These are phyloP conservation scores for Drosophila elegans DNA, from an alignment of 1,140 invertebrate species.

Conservation along the genomic window DNA sequence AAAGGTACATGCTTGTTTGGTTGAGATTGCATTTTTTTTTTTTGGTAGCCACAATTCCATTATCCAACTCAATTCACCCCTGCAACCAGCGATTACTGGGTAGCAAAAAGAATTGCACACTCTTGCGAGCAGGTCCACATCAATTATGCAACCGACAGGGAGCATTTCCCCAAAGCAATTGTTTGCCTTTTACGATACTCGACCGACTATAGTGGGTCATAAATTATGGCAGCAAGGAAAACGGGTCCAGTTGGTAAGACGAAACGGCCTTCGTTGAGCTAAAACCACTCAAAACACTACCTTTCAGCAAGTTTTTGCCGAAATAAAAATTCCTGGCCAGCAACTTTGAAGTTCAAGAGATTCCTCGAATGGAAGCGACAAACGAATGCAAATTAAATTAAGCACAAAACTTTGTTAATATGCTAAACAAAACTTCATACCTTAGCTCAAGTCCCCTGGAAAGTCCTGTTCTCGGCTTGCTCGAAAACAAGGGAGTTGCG, in stretches of 20 bases:
- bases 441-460: background rate
- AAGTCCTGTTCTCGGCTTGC: background rate
- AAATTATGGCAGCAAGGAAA: slow-evolving; percentile 73
- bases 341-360: slow-evolving; percentile 39
- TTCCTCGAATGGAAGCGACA: slow-evolving; percentile 10
- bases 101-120: slow-evolving; percentile 21
- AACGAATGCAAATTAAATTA: slow-evolving; percentile 75
- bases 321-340: slow-evolving; percentile 55
- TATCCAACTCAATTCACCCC: background rate
- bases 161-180: slow-evolving; percentile 49
- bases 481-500: background rate
- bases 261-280: slow-evolving; percentile 10
- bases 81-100: slow-evolving; percentile 3
- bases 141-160: slow-evolving; percentile 66
- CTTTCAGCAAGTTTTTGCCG: slow-evolving; percentile 10
- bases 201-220: slow-evolving; percentile 47
- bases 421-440: slow-evolving; percentile 63
- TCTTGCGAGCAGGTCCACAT: slow-evolving; percentile 46
- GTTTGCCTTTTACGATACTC: slow-evolving; percentile 66
- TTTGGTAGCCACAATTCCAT: too few species aligned
- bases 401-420: slow-evolving; percentile 77
- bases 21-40: too few species aligned
- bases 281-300: slow-evolving; percentile 11
- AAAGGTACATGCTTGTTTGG: too few species aligned
- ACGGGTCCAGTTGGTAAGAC: slow-evolving; percentile 18